phyloP scores from a whole-genome alignment of 2,797 vertebrate genomes.

The Fratercula arctica region DNA sequence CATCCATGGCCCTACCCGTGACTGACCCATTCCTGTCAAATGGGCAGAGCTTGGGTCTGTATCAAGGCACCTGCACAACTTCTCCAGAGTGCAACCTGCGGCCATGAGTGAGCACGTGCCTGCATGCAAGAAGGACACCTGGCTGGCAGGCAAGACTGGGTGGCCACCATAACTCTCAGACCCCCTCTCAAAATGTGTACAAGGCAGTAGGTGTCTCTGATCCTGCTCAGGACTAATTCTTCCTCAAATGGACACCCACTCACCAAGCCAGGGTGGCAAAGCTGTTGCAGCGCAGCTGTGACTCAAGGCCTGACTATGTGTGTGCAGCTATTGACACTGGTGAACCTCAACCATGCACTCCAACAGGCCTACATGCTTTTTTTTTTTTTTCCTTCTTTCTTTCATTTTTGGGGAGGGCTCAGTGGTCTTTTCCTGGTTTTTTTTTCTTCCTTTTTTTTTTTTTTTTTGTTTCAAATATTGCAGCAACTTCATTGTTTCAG shows the following conservation, averaged over 20 bases:
- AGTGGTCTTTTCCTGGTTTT: neutral
- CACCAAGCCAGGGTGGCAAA: neutral
- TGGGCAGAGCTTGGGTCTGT: neutral
- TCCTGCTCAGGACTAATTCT: neutral
- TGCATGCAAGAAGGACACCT: neutral
- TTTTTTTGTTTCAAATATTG: neutral
- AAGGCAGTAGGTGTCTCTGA: neutral
- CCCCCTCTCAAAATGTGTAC: fast-evolving
- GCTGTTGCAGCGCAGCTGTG: neutral
- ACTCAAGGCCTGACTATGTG: neutral
- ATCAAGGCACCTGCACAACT: neutral
- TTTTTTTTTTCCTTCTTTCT: too few relatives aligned
- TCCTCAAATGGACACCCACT: neutral
- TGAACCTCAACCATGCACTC: neutral
- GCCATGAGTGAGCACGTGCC: fast-evolving
- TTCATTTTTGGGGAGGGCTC: neutral
- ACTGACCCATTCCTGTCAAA: neutral
- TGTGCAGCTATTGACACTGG: neutral
- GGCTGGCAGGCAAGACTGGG: neutral
- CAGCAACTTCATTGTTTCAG: neutral
- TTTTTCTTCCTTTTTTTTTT: too few relatives aligned
- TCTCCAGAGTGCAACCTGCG: neutral
- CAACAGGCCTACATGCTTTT: neutral
- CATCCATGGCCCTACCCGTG: fast-evolving
- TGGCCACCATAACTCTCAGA: neutral